Evolutionary conservation across 2,888 invertebrate species (phyloP), one percentile per base, ranked within the genome.

Genomic region (Carterocephalus palaemon): DNA sequence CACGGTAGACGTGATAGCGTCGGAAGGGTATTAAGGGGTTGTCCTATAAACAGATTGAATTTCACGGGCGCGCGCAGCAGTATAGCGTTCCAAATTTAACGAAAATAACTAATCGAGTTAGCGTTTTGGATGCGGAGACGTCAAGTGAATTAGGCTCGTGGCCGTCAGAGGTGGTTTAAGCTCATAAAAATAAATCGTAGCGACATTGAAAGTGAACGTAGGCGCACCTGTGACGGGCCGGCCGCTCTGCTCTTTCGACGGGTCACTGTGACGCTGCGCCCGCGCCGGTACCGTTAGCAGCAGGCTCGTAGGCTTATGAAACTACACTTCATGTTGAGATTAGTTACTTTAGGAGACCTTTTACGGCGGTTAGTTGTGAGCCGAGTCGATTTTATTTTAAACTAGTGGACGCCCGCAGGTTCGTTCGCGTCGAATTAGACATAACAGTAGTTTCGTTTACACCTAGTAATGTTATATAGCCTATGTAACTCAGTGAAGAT

Each of bases 191-290:
- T 63, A 68, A 69, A 68, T 70, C 53, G 69, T 61, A 65, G 59
- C 68, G 67, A 67, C 66, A 72, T 74, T 60, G 84, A 84, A 83
- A 84, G 83, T 83, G 83, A 83, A 80, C 64, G 79, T 61, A 60
- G 64, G 64, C 71, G 77, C 83, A 80, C 83, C 81, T 83, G 82
- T 72, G 72, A 67, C 70, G 54, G 8, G 9, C 7, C 12, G 20
- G 7, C 33, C 24, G 33, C 4, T 17, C 67, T 62, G 65, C 64
- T 66, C 65, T 70, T 71, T 74, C 66, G 67, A 61, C 73, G 60
- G 78, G 75, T 79, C 78, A 77, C 78, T 67, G 71, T 74, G 72
- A 71, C 77, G 75, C 53, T 60, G 57, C 57, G 69, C 71, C 82
- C 79, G 81, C 77, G 75, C 53, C 60, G 57, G 58, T 70, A 71